Evolutionary conservation across 2,888 invertebrate genomes (phyloP).

Genomic region (Cataglyphis altisquamis): DNA sequence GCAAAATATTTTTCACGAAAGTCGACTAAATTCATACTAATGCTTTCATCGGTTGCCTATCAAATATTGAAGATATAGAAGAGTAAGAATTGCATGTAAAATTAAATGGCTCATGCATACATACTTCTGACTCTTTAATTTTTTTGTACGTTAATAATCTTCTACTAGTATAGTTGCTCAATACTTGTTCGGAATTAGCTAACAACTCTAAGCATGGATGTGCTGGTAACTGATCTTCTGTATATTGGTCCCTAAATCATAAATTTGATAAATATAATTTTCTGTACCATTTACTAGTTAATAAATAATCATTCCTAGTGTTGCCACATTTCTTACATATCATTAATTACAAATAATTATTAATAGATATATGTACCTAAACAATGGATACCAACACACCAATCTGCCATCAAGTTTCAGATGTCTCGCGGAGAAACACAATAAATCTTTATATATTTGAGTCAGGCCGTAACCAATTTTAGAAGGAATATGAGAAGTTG

Average conservation of each 20-base stretch:
- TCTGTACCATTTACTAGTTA: neutral
- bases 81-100: neutral
- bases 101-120: neutral
- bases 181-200: slow-evolving; percentile 95
- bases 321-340: neutral
- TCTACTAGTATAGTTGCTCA: slow-evolving; percentile 93
- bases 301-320: neutral
- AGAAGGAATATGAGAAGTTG: slow-evolving; percentile 92
- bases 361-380: slow-evolving; percentile 88
- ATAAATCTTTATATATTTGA: slow-evolving; percentile 94
- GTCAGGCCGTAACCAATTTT: slow-evolving; percentile 95
- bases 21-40: slow-evolving; percentile 84
- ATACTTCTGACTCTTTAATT: slow-evolving; percentile 87
- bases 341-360: neutral
- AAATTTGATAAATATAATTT: slow-evolving; percentile 1
- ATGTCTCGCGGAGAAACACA: slow-evolving; percentile 93
- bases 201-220: slow-evolving; percentile 93
- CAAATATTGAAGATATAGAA: neutral
- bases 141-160: slow-evolving; percentile 96
- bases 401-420: slow-evolving; percentile 92
- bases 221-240: slow-evolving; percentile 91
- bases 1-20: slow-evolving; percentile 91
- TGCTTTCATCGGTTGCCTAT: slow-evolving; percentile 76
- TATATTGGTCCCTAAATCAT: slow-evolving; percentile 90
- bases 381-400: slow-evolving; percentile 98